Evolutionary conservation across 1,140 invertebrate species (phyloP), one percentile per base, ranked within the genome.

Genomic region (Nasonia longicornis): DNA sequence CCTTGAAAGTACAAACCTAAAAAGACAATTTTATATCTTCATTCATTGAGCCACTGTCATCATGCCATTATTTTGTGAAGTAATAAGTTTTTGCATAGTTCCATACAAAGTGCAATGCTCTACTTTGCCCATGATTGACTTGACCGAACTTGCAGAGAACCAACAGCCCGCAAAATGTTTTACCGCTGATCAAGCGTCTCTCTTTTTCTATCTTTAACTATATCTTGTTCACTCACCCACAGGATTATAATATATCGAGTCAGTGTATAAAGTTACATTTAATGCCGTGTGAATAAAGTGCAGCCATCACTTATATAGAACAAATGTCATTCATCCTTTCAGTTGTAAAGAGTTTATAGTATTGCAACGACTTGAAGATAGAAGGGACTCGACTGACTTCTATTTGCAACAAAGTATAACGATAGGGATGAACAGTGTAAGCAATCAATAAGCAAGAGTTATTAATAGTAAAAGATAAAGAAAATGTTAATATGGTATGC

Each of bases 271-370:
- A 81, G 64, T 71, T 69, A 77, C 73, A 72, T 82, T 75, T 77
- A 45, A 82, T 66, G 35, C 70, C 77, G 77, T 73, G 81, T 75
- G 81, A 79, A 79, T 74, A 78, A 73, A 83, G 14, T 45, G 38
- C 45, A 77, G 52, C 31, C 45, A 70, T 58, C 26, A 52, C 16
- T 52, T 58, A 16, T 58, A 16, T 45, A 52, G 45, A 78, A 52
- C 66, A 71, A 72, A 38, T 35, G 1, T 42, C 48, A 72, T 64
- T 79, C 20, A 63, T 70, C 42, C 52, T 69, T 72, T 79, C 64
- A 71, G 29, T 58, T 63, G 12, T 64, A 79, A 72, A 72, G 63
- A 66, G 38, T 77, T 45, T 67, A 35, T 58, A 78, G 67, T 70
- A 58, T 71, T 79, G 31, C 31, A 38, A 31, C 45, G 48, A 8